Percentiles rank a stretch among this genome's conserved stretches.
phyloP scores from a whole-genome alignment of 1,140 invertebrate species.

The Cardiocondyla obscurior region DNA sequence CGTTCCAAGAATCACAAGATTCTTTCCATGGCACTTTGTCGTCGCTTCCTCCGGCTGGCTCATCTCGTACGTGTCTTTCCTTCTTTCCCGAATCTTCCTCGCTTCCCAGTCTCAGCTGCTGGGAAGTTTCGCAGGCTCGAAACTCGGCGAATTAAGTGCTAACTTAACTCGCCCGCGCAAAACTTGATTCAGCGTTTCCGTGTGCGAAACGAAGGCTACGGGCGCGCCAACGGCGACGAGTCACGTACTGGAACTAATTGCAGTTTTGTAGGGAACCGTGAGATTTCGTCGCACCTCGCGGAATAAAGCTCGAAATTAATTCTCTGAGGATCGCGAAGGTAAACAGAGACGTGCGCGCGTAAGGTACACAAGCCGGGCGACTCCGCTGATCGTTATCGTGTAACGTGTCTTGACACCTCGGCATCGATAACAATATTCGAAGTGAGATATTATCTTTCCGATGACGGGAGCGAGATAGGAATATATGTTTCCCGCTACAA shows the following conservation, averaged over 20 bases:
- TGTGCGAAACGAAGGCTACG: constrained; percentile 36
- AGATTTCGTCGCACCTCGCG: constrained; percentile 33
- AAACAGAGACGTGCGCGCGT: constrained; percentile 23
- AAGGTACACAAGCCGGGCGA: constrained; percentile 21
- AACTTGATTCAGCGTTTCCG: constrained; percentile 62
- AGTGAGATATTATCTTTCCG: constrained; percentile 4
- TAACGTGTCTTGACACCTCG: constrained; percentile 4
- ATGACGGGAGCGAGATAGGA: too few relatives aligned
- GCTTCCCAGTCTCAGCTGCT: constrained; percentile 45
- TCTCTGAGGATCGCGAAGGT: constrained; percentile 28
- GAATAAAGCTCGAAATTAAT: constrained; percentile 47
- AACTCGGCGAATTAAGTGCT: constrained; percentile 69
- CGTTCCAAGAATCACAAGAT: constrained; percentile 49
- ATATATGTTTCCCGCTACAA: not conserved
- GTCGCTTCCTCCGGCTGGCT: constrained; percentile 40
- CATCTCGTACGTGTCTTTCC: constrained; percentile 48
- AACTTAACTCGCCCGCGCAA: constrained; percentile 61
- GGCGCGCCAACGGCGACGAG: constrained; percentile 58
- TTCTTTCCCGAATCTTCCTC: constrained; percentile 50
- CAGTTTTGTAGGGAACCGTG: constrained; percentile 64
- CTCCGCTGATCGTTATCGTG: constrained; percentile 27
- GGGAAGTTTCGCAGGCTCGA: constrained; percentile 63
- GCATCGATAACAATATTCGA: constrained; percentile 6
- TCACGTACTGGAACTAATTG: constrained; percentile 72
- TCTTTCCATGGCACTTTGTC: constrained; percentile 34